These are phyloP conservation scores for Dromas ardeola DNA, from an alignment of 2,113 vertebrate species.

Conservation along the genomic window DNA sequence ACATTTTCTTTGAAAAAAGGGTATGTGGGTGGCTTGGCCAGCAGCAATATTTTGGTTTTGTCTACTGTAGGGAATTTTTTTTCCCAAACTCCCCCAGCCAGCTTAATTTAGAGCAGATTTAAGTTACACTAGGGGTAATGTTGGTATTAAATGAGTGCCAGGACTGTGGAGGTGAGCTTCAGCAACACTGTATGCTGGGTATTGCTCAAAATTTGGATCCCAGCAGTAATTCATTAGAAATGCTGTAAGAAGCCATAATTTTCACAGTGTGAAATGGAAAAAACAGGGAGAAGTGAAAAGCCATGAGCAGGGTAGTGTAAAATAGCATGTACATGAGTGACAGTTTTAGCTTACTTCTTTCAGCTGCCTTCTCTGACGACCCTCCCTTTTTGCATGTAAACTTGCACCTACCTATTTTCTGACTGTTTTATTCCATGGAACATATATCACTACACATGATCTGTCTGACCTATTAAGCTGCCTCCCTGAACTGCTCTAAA, in stretches of 20 bases:
- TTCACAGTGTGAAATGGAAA: neutral
- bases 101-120: constrained; percentile 26
- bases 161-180: neutral
- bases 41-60: constrained; percentile 10
- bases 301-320: neutral
- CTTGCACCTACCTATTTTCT: neutral
- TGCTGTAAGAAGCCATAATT: neutral
- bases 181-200: neutral
- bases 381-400: neutral
- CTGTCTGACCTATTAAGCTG: neutral
- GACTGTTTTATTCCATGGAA: neutral
- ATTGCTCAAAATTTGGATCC: neutral
- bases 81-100: neutral
- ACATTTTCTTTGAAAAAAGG: neutral
- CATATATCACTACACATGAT: neutral
- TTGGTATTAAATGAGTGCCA: neutral
- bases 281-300: neutral
- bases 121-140: neutral
- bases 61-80: neutral
- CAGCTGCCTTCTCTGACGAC: neutral
- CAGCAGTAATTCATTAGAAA: neutral
- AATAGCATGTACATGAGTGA: neutral
- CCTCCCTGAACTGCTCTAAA: neutral
- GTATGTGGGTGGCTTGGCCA: constrained; percentile 19
- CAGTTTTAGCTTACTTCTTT: neutral